Base-by-base conservation (phyloP, 1,140 invertebrate genomes). In the Lordiphosa stackelbergi region DNA sequence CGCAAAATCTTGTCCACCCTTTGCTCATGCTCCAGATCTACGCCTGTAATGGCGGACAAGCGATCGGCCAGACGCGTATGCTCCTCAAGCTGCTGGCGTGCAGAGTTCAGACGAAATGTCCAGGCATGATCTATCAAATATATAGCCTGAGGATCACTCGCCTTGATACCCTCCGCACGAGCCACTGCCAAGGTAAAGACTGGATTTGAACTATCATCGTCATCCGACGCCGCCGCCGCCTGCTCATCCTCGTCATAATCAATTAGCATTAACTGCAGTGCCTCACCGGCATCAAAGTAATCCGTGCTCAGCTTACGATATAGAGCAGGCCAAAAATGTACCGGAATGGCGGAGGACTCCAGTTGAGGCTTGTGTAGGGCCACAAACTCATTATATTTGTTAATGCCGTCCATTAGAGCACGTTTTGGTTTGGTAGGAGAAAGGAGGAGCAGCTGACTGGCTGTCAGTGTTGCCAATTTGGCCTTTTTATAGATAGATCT, bases 51-150 rank as follows among this genome's bases (percentile, higher is more conserved):
- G 43, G 88, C 89, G 36, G 91, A 91, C 92, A 97, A 92, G 72
- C 95, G 91, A 48, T 93, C 90, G 19, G 94, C 84, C 16, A 97
- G 86, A 9, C 88, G 89, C 1, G 92, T 90, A 53, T 93, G 87
- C 60, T 91, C 84, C 38, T 88, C 68, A 34, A 97, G 88, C 43
- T 93, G 90, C 41, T 87, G 79, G 51, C 90, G 90, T 0, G 94
- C 93, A 52, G 88, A 88, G 45, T 91, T 89, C 0, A 91, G 83
- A 54, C 92, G 90, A 75, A 95, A 97, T 1, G 94, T 96, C 95
- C 95, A 97, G 1, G 95, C 95, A 88, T 97, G 96, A 88, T 97
- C 96, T 47, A 97, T 90, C 34, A 98, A 85, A 88, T 92, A 97
- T 43, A 98, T 94, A 58, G 94, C 91, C 72, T 90, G 89, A 0